Conservation (phyloP, 2,113 vertebrate species). For the Drymodes brunneopygia region DNA sequence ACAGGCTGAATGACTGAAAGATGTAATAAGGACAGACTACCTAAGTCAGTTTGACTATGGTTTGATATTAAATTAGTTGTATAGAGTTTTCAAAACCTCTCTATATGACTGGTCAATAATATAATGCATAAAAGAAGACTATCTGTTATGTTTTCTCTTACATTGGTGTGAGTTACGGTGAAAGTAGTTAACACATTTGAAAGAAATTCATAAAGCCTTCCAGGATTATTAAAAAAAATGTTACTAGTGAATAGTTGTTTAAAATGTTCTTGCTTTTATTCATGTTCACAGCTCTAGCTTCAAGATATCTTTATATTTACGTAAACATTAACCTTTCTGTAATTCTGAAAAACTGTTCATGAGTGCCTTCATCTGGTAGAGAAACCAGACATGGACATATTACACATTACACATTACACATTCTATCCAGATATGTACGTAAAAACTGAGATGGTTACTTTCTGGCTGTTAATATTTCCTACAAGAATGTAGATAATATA, state of each 20-base stretch:
- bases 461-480: background rate
- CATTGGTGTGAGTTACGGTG: background rate
- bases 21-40: background rate
- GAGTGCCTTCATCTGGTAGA: background rate
- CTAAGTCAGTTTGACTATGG: background rate
- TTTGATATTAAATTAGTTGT: background rate
- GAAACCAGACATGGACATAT: background rate
- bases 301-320: background rate
- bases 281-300: background rate
- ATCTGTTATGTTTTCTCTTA: background rate
- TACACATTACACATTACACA: fast-evolving
- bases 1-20: background rate
- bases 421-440: background rate
- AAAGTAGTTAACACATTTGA: background rate
- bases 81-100: background rate
- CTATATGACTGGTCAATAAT: background rate
- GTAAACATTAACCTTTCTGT: background rate
- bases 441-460: background rate
- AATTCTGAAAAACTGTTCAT: background rate
- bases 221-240: background rate
- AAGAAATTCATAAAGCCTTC: background rate
- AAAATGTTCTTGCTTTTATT: background rate
- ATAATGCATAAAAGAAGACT: background rate
- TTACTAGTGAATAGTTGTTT: background rate
- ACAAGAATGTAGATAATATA: background rate